Conservation (phyloP, 2,888 invertebrate species). For the Synanthedon andrenaeformis region DNA sequence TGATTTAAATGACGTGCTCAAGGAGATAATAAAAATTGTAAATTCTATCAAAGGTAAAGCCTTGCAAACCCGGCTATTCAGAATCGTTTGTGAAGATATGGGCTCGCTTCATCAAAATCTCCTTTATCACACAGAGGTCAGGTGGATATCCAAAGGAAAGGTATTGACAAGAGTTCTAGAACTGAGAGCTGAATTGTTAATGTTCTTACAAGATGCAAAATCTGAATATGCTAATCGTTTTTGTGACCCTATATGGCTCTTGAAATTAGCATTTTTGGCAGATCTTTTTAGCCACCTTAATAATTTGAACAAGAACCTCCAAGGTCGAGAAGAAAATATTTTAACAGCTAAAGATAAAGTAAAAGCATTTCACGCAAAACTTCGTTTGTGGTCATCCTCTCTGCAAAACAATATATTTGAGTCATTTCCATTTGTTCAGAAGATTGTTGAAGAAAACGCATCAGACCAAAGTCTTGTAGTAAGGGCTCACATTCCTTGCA, state of each 20-base stretch:
- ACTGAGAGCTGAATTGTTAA: conserved; percentile 1
- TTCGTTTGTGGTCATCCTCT: conserved; percentile 8
- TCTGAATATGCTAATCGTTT: too few species aligned
- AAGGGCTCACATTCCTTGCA: too few species aligned
- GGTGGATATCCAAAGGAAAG: conserved; percentile 9
- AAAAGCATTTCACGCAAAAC: conserved; percentile 5
- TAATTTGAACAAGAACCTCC: conserved; percentile 10
- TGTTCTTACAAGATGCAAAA: too few species aligned
- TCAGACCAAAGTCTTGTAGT: conserved; percentile 3
- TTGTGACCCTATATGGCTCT: conserved; percentile 11
- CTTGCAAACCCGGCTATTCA: conserved; percentile 16
- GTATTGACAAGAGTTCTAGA: conserved; percentile 1
- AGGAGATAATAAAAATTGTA: conserved; percentile 12
- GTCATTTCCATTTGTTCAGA: conserved; percentile 22
- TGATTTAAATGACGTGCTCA: conserved; percentile 10
- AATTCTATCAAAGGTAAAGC: conserved; percentile 14
- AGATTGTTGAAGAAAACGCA: conserved; percentile 17
- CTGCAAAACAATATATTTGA: conserved; percentile 14
- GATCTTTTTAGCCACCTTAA: conserved; percentile 14
- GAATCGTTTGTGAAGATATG: conserved; percentile 21
- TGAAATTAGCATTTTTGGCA: conserved; percentile 16
- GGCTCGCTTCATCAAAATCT: conserved; percentile 9
- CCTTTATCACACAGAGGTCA: conserved; percentile 13
- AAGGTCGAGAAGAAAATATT: conserved; percentile 12
- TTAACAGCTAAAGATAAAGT: conserved; percentile 7